Conservation (phyloP, 2,797 vertebrate genomes). For the Sebastes taczanowskii region DNA sequence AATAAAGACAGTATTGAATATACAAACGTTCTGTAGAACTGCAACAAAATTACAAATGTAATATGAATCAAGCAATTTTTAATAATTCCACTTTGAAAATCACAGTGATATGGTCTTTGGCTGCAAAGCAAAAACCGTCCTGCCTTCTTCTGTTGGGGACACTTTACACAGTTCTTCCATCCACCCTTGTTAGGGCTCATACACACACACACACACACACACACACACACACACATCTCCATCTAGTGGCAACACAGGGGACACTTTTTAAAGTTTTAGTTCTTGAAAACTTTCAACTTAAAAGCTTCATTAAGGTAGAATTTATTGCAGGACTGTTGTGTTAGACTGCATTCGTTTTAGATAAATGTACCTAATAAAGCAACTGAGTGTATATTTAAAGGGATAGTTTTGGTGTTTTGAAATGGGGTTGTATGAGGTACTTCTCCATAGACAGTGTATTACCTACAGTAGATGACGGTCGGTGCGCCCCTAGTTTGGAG, state of each 20-base stretch:
- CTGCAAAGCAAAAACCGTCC: no score
- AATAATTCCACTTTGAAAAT: neutral
- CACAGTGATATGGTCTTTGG: neutral
- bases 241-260: constrained; percentile 46
- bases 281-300: neutral
- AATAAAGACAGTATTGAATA: neutral
- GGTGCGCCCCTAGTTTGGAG: no score
- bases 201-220: neutral
- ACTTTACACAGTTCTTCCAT: neutral
- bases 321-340: neutral
- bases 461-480: accelerated
- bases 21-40: neutral
- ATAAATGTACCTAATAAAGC: neutral
- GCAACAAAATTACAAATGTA: neutral
- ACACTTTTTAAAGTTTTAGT: neutral
- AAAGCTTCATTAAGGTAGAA: neutral
- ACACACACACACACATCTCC: constrained; percentile 5
- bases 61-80: neutral
- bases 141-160: neutral
- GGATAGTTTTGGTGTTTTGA: no score
- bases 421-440: no score
- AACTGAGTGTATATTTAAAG: neutral
- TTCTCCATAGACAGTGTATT: no score
- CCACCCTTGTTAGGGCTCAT: neutral
- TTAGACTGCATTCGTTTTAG: neutral